Percentiles rank a stretch among this genome's conserved stretches.
Conservation (phyloP, 2,888 invertebrate species). For the Trilocha varians region DNA sequence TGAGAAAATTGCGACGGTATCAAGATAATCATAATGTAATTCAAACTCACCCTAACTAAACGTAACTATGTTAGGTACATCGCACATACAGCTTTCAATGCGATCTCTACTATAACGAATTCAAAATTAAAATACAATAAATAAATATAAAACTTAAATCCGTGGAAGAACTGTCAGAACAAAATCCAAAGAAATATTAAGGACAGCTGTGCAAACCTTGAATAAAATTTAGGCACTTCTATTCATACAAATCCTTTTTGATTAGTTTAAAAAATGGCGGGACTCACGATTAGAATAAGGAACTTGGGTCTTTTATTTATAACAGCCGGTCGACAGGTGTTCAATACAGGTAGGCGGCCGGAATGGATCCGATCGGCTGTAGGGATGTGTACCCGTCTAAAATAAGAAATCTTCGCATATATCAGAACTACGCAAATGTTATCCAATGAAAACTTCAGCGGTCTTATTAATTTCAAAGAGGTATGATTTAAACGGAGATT, state of each 20-base stretch:
- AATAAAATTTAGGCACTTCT: background rate
- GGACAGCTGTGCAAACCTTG: slow-evolving; percentile 4
- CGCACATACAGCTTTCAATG: no score
- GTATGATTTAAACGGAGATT: no score
- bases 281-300: slow-evolving; percentile 5
- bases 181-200: background rate
- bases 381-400: slow-evolving; percentile 27
- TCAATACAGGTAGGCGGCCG: slow-evolving; percentile 55
- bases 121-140: no score
- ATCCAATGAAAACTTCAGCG: no score
- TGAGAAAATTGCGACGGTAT: no score
- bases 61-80: no score
- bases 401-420: slow-evolving; percentile 24
- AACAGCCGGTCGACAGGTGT: slow-evolving; percentile 52
- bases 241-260: background rate
- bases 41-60: no score
- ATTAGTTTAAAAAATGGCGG: background rate
- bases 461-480: no score
- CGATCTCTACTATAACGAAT: no score
- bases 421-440: background rate
- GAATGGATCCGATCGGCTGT: slow-evolving; percentile 24
- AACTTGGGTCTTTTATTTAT: slow-evolving; percentile 27
- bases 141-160: background rate
- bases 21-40: no score
- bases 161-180: background rate